Evolutionary conservation across 2,888 invertebrate genomes (phyloP).

Genomic region (Stratiomys singularior): DNA sequence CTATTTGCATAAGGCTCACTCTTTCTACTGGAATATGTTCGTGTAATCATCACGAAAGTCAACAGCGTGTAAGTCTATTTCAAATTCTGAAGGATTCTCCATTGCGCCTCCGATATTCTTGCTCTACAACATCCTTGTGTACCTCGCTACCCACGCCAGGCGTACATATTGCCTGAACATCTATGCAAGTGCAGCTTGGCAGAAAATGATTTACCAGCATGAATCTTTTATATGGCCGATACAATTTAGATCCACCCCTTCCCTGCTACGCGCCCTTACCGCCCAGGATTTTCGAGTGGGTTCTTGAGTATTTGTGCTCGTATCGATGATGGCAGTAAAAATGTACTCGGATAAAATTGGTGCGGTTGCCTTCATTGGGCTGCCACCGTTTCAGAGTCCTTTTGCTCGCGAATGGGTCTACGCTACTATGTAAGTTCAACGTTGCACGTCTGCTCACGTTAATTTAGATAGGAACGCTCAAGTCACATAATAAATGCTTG

Average conservation of each 20-base stretch:
- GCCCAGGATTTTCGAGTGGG: too few species aligned
- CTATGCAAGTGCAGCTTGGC: constrained; percentile 37
- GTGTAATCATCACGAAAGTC: constrained; percentile 30
- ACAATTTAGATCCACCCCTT: background rate
- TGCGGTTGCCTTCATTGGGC: too few species aligned
- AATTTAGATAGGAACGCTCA: too few species aligned
- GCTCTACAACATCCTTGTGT: background rate
- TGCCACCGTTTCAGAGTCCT: too few species aligned
- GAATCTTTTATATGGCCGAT: constrained; percentile 43
- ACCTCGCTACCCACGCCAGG: too few species aligned
- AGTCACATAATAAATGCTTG: too few species aligned
- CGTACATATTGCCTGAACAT: background rate
- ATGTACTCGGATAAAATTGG: too few species aligned
- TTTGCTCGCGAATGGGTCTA: too few species aligned
- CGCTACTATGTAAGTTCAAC: too few species aligned
- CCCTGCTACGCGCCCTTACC: background rate
- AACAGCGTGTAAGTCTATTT: constrained; percentile 31
- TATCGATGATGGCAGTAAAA: too few species aligned
- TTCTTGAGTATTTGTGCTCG: too few species aligned
- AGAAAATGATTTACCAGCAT: constrained; percentile 40
- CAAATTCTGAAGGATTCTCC: constrained; percentile 14
- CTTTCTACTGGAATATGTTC: background rate
- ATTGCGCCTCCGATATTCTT: background rate
- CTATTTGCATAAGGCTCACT: constrained; percentile 25
- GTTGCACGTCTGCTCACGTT: too few species aligned